These are phyloP conservation scores for Epizoanthus scotinus DNA, from an alignment of 92 coral and sea anemone species.

Conservation along the genomic window DNA sequence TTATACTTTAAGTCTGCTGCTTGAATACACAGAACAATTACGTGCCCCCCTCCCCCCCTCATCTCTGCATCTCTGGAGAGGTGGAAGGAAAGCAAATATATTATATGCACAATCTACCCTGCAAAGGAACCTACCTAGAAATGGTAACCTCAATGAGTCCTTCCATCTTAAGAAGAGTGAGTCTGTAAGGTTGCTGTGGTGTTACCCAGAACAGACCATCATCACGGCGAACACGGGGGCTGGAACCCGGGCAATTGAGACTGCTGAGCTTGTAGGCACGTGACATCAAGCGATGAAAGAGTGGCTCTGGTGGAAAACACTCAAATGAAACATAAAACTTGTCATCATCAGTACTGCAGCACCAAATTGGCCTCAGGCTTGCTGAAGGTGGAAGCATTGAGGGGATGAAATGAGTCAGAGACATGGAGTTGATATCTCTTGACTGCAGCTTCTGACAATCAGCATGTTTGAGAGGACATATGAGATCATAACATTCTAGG, in stretches of 20 bases:
- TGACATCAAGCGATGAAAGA: conserved; percentile 62
- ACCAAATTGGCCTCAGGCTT: conserved; percentile 40
- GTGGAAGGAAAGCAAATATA: neutral
- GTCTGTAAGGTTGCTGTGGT: conserved; percentile 43
- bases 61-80: neutral
- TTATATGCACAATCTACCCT: too few relatives aligned
- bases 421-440: too few relatives aligned
- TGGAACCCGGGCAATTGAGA: conserved; percentile 15
- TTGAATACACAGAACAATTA: too few relatives aligned
- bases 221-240: conserved; percentile 40
- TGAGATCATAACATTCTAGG: conserved; percentile 61
- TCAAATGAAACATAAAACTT: conserved; percentile 51
- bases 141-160: conserved; percentile 57
- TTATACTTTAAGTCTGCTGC: too few relatives aligned
- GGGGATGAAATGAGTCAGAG: conserved; percentile 60
- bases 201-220: conserved; percentile 58
- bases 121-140: conserved; percentile 32
- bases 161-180: conserved; percentile 48
- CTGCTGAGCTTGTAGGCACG: conserved; percentile 59
- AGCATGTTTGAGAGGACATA: conserved; percentile 48
- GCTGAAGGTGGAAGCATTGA: conserved; percentile 52
- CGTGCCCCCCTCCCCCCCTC: too few relatives aligned
- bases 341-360: conserved; percentile 30
- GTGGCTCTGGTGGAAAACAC: conserved; percentile 59
- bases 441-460: neutral